Evolutionary conservation across 2,888 invertebrate species (phyloP).

Genomic region (Heliconius erato): DNA sequence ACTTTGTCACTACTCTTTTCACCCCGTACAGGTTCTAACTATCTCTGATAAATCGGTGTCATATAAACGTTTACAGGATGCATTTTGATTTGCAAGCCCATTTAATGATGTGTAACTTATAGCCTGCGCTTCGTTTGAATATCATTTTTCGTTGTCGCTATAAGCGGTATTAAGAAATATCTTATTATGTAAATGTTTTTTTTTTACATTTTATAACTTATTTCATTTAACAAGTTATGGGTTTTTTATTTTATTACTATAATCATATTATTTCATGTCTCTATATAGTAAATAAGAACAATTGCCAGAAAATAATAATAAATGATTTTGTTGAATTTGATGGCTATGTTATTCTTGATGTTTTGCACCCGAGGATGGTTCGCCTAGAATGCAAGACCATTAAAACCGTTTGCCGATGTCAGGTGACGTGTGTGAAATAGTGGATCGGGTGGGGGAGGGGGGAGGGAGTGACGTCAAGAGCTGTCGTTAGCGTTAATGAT

Average conservation of each 20-base stretch:
- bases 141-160: not conserved
- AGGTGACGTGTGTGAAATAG: slow-evolving; percentile 47
- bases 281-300: not conserved
- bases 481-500: slow-evolving; percentile 70
- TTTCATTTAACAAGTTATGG: not conserved
- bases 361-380: slow-evolving; percentile 31
- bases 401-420: slow-evolving; percentile 45
- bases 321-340: not conserved
- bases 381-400: slow-evolving; percentile 40
- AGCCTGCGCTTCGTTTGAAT: slow-evolving; percentile 18
- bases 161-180: slow-evolving; percentile 2
- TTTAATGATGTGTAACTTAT: slow-evolving; percentile 47
- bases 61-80: slow-evolving; percentile 63
- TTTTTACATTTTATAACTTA: not conserved
- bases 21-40: slow-evolving; percentile 75
- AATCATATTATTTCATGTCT: too few species aligned
- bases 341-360: slow-evolving; percentile 32
- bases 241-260: too few species aligned
- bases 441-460: slow-evolving; percentile 49
- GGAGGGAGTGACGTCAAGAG: slow-evolving; percentile 58
- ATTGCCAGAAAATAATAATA: not conserved
- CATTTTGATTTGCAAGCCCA: slow-evolving; percentile 49
- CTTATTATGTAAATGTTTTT: not conserved
- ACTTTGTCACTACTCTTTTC: slow-evolving; percentile 84
- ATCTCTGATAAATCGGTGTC: slow-evolving; percentile 76